Conservation (phyloP, 30 jellyfish, hydroid and myxozoan species). For the Rhopilema esculentum region DNA sequence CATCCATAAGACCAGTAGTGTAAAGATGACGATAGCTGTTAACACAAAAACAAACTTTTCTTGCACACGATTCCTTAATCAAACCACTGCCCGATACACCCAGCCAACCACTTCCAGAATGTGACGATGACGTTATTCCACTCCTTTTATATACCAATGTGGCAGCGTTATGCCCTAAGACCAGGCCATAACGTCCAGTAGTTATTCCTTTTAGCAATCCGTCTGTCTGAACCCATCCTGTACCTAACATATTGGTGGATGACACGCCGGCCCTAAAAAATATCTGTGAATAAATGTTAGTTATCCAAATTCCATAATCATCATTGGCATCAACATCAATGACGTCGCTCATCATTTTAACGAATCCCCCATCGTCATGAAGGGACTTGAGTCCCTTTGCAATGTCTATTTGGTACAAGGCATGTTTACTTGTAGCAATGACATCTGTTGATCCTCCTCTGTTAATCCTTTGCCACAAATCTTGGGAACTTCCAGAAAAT, state of each 20-base stretch:
- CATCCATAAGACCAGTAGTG: conserved; percentile 22
- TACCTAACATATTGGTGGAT: conserved; percentile 15
- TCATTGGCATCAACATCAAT: conserved; percentile 30
- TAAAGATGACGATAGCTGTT: background rate
- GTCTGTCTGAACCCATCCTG: conserved; percentile 1
- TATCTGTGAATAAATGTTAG: background rate
- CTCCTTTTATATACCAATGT: background rate
- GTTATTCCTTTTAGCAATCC: conserved; percentile 11
- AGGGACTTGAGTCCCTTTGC: background rate
- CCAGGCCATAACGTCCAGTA: conserved; percentile 49
- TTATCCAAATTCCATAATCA: conserved; percentile 38
- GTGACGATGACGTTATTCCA: conserved; percentile 9
- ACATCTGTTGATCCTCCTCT: background rate
- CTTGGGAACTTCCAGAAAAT: background rate
- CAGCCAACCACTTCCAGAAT: conserved; percentile 22
- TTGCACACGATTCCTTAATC: conserved; percentile 17
- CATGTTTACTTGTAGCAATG: conserved; percentile 32
- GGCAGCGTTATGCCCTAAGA: conserved; percentile 13
- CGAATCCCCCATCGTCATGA: conserved; percentile 28
- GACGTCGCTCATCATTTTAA: background rate
- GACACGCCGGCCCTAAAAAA: conserved; percentile 36
- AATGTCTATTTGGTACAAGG: conserved; percentile 7
- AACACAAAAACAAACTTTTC: conserved; percentile 19
- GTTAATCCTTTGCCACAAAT: conserved; percentile 20
- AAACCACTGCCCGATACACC: background rate